phyloP scores from a whole-genome alignment of 2,113 vertebrate genomes.

The Dipodomys ordii region DNA sequence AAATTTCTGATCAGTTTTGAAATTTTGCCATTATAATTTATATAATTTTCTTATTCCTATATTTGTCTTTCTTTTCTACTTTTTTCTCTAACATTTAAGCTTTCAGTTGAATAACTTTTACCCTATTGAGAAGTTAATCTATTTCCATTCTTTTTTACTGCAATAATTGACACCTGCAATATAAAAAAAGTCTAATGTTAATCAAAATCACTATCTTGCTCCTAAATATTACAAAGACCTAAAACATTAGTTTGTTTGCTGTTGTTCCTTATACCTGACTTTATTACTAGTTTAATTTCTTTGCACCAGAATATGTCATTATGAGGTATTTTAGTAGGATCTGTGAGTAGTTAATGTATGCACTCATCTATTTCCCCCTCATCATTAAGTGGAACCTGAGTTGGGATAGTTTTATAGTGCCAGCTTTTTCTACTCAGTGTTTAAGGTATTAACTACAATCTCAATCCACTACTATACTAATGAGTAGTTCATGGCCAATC shows the following conservation, averaged over 20 bases:
- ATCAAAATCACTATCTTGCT: neutral
- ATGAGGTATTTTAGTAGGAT: neutral
- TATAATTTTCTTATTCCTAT: neutral
- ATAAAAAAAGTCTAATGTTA: neutral
- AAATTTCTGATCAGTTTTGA: neutral
- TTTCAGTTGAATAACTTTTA: neutral
- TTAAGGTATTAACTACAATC: neutral
- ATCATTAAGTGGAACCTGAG: neutral
- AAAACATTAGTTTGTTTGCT: neutral
- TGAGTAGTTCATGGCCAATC: neutral
- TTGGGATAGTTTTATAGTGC: neutral
- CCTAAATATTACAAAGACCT: slow-evolving; percentile 14
- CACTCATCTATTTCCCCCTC: neutral
- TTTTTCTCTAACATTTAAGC: neutral
- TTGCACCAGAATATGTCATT: neutral
- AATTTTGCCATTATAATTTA: neutral
- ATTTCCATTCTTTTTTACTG: neutral
- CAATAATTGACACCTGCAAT: neutral
- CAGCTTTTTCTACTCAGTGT: neutral
- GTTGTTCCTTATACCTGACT: neutral
- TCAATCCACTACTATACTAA: neutral
- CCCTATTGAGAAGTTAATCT: neutral
- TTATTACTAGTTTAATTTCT: neutral
- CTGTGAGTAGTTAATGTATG: neutral
- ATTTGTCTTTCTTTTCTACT: neutral